These are phyloP conservation scores for Pycnomerus fuliginosus DNA, from an alignment of 2,888 invertebrate genomes.

Conservation along the genomic window DNA sequence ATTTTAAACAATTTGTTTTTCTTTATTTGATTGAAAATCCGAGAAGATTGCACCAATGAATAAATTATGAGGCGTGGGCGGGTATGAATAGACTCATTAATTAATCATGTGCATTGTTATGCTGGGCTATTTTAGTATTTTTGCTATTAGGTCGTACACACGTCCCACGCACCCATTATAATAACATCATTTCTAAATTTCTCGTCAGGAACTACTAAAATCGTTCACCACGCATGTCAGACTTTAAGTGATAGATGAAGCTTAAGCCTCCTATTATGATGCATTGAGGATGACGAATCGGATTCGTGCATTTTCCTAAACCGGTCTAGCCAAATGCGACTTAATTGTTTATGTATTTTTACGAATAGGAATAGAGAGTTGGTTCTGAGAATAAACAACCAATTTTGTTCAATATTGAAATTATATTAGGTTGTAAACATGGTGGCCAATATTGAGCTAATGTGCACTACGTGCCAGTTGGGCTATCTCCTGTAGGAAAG, in stretches of 20 bases:
- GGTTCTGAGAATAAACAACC: too few species aligned
- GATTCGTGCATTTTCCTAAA: background rate
- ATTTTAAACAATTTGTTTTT: too few species aligned
- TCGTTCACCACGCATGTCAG: conserved; percentile 1
- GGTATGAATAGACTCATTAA: conserved; percentile 20
- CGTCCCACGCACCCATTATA: conserved; percentile 8
- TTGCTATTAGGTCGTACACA: conserved; percentile 9
- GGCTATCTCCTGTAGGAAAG: too few species aligned
- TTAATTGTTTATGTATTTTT: too few species aligned
- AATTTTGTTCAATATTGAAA: too few species aligned
- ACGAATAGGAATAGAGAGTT: too few species aligned
- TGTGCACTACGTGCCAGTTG: too few species aligned
- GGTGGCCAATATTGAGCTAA: too few species aligned
- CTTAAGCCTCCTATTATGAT: background rate
- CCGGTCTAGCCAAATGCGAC: too few species aligned
- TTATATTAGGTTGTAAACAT: too few species aligned
- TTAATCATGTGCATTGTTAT: conserved; percentile 12
- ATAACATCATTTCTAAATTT: conserved; percentile 12
- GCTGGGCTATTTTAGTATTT: conserved; percentile 12
- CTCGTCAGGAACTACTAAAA: background rate
- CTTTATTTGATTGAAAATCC: too few species aligned
- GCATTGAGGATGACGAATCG: background rate
- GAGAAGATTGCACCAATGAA: too few species aligned
- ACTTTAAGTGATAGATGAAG: background rate
- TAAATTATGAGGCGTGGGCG: conserved; percentile 17